Percentiles rank a stretch among this genome's conserved stretches.
phyloP scores from a whole-genome alignment of 2,888 invertebrate species.

The Chloroclystis v-ata region DNA sequence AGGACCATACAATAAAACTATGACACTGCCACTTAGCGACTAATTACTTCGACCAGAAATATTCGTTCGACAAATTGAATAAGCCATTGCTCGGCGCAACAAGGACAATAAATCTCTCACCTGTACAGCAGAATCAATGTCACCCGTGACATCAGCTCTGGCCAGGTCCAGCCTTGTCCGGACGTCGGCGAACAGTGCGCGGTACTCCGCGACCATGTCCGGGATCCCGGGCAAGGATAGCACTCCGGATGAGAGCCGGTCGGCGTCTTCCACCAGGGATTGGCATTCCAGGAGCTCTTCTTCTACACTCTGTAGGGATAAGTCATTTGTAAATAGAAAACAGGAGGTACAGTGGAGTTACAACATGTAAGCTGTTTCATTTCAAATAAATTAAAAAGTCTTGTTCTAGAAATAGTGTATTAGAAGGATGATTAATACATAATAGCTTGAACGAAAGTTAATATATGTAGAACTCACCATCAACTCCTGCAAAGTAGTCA shows the following conservation, averaged over 20 bases:
- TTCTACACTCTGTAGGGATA: constrained; percentile 51
- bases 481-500: constrained; percentile 63
- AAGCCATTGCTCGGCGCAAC: too few species aligned
- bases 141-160: constrained; percentile 54
- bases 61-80: too few species aligned
- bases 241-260: constrained; percentile 50
- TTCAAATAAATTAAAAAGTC: not conserved
- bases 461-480: too few species aligned
- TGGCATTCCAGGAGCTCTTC: constrained; percentile 58
- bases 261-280: constrained; percentile 56
- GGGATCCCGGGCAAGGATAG: constrained; percentile 44
- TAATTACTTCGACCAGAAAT: too few species aligned
- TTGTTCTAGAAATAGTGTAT: too few species aligned
- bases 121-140: constrained; percentile 67
- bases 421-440: too few species aligned
- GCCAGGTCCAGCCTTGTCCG: constrained; percentile 54
- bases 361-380: not conserved
- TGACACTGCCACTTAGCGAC: too few species aligned
- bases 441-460: too few species aligned
- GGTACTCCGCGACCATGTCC: constrained; percentile 64
- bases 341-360: not conserved
- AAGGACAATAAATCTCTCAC: too few species aligned
- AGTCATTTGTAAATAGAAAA: not conserved
- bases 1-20: too few species aligned
- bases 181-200: constrained; percentile 59